phyloP scores from a whole-genome alignment of 1,140 invertebrate genomes.

The Solenopsis fugax region DNA sequence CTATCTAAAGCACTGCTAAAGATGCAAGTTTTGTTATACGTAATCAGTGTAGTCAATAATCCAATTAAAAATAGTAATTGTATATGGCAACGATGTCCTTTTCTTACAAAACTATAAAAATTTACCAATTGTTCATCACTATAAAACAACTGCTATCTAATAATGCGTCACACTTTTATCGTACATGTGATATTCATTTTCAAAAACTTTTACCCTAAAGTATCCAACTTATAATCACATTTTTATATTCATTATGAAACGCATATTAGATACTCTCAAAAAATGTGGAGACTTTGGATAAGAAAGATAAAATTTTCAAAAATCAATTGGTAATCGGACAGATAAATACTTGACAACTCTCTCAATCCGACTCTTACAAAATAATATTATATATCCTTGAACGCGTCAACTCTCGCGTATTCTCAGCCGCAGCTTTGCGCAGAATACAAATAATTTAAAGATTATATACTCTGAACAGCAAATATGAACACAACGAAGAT shows the following conservation, averaged over 20 bases:
- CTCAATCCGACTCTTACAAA: background rate
- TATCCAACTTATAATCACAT: constrained; percentile 15
- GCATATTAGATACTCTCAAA: constrained; percentile 8
- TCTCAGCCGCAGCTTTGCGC: constrained; percentile 68
- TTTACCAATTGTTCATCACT: constrained; percentile 1
- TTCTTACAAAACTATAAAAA: constrained; percentile 40
- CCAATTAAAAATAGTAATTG: background rate
- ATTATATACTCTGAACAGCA: constrained; percentile 70
- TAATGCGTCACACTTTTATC: background rate
- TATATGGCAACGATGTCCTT: constrained; percentile 37
- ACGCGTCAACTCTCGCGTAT: constrained; percentile 58
- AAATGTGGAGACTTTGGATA: background rate
- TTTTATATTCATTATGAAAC: constrained; percentile 1
- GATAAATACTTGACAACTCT: constrained; percentile 15
- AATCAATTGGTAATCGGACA: constrained; percentile 25
- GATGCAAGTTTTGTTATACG: background rate
- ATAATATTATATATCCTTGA: constrained; percentile 40
- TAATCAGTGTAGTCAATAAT: background rate
- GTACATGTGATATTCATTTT: constrained; percentile 32
- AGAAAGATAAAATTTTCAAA: constrained; percentile 43
- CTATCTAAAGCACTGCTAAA: constrained; percentile 30
- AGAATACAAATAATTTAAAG: constrained; percentile 65
- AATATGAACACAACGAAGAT: constrained; percentile 71
- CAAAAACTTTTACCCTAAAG: constrained; percentile 8
- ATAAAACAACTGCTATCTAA: constrained; percentile 14